A percentile compares a stretch with the other conserved stretches of the same genome.
Conservation (phyloP, 64 coral and sea anemone genomes). For the Stichodactyla mertensii region DNA sequence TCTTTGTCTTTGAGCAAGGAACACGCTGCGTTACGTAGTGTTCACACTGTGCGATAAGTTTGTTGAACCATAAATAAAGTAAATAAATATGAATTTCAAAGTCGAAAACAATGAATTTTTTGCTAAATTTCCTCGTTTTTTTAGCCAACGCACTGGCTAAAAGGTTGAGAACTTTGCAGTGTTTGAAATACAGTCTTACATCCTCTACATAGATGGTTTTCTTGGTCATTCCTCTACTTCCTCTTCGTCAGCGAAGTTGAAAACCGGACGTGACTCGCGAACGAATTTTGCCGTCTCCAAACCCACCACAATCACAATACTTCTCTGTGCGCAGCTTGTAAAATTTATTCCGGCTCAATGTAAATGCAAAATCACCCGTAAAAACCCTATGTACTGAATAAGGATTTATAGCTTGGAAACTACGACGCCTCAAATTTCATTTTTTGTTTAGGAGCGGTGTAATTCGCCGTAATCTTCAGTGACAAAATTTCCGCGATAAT, state of each 20-base stretch:
- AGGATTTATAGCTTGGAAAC: neutral
- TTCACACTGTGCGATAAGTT: neutral
- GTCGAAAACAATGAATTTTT: neutral
- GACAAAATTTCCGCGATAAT: neutral
- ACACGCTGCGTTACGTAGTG: neutral
- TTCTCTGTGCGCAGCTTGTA: too few species aligned
- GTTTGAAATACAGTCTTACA: neutral
- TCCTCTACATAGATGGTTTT: neutral
- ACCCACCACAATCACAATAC: neutral
- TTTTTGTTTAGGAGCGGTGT: neutral
- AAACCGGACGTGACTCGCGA: neutral
- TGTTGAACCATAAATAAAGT: neutral
- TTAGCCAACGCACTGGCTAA: neutral
- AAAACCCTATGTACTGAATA: neutral
- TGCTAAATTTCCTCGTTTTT: neutral
- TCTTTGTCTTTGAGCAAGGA: neutral
- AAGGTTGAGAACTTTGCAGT: neutral
- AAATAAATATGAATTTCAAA: neutral
- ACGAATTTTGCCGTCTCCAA: neutral
- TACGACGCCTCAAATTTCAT: neutral
- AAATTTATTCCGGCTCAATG: neutral
- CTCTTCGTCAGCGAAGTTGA: neutral
- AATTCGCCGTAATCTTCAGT: neutral
- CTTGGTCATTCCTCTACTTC: neutral
- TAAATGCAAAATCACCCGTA: neutral